These are phyloP conservation scores for Pteromalus puparum DNA, from an alignment of 1,140 invertebrate genomes.

Conservation along the genomic window DNA sequence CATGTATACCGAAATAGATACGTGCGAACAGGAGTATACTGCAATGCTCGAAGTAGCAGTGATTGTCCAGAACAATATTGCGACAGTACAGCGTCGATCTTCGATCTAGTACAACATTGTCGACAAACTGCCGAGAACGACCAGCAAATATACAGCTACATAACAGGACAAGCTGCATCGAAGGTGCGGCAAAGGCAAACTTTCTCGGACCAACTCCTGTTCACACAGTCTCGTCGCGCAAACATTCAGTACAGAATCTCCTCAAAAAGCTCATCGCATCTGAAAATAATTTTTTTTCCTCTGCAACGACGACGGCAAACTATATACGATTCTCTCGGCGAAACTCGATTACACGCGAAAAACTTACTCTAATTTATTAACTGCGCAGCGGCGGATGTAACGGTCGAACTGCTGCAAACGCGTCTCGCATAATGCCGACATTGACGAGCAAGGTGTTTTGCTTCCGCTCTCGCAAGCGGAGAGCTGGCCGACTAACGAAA, in stretches of 20 bases:
- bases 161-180: too few relatives aligned
- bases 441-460: not conserved
- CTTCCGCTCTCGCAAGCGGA: not conserved
- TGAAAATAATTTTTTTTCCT: not conserved
- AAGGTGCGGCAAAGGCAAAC: not conserved
- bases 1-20: too few relatives aligned
- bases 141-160: not conserved
- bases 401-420: not conserved
- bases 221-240: too few relatives aligned
- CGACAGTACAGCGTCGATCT: too few relatives aligned
- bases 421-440: slow-evolving; percentile 1
- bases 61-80: too few relatives aligned
- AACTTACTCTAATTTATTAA: not conserved
- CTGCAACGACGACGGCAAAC: not conserved
- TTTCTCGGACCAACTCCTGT: not conserved
- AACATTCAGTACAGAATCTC: not conserved
- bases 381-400: not conserved
- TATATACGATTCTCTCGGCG: too few relatives aligned
- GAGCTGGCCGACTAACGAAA: slow-evolving; percentile 1
- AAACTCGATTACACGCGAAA: not conserved
- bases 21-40: too few relatives aligned
- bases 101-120: too few relatives aligned
- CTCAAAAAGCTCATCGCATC: not conserved
- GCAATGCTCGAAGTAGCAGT: too few relatives aligned
- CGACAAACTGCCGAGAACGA: too few relatives aligned